phyloP scores from a whole-genome alignment of 1,140 invertebrate genomes.

The Tribolium madens region DNA sequence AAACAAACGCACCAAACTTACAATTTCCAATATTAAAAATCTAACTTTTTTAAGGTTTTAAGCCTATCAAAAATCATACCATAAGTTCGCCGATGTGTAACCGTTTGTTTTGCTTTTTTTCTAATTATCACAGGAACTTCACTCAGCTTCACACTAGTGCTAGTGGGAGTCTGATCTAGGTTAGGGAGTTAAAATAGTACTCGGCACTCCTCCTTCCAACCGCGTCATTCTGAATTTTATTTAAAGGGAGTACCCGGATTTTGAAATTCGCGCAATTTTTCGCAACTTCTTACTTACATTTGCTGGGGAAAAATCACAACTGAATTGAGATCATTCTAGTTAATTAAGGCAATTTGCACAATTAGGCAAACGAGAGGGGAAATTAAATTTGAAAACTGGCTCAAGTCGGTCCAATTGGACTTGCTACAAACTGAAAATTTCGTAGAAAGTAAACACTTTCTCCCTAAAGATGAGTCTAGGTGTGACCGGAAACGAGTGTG shows the following conservation, averaged over 20 bases:
- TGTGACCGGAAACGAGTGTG: slow-evolving; percentile 12
- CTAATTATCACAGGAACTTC: slow-evolving; percentile 23
- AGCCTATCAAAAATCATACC: slow-evolving; percentile 27
- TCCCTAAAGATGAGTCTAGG: background rate
- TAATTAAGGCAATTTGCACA: slow-evolving; percentile 8
- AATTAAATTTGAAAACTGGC: background rate
- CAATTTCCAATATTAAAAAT: no score
- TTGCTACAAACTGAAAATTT: no score
- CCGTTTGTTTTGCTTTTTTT: background rate
- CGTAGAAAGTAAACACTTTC: background rate
- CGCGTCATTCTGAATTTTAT: slow-evolving; percentile 29
- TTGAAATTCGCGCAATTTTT: background rate
- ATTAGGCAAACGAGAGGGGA: background rate
- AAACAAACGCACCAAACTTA: background rate
- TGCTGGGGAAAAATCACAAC: background rate
- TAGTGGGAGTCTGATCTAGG: slow-evolving; percentile 40
- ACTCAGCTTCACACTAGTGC: slow-evolving; percentile 31
- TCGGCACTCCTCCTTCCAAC: slow-evolving; percentile 26
- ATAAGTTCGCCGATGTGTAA: background rate
- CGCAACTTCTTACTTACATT: background rate
- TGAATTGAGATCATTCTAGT: background rate
- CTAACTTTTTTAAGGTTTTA: no score
- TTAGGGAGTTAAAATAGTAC: slow-evolving; percentile 44
- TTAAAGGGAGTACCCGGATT: background rate
- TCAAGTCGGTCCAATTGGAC: background rate